Base-by-base conservation (phyloP, 2,113 vertebrate genomes). In the Dunckerocampus dactyliophorus region DNA sequence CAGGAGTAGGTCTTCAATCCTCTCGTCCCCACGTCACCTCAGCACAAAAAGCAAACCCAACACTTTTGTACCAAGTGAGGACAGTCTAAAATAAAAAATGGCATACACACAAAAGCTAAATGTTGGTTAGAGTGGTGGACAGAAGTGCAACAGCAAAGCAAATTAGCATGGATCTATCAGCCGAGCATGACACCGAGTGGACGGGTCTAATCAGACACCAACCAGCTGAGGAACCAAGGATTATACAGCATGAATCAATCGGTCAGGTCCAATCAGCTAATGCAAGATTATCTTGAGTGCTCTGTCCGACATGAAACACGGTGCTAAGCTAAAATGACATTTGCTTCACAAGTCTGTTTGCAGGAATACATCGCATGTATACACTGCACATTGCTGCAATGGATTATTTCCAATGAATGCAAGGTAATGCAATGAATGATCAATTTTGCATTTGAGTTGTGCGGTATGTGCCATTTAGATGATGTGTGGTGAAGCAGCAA, bases 211-310 rank as follows among this genome's bases (percentile, higher is more conserved):
- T 62, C 22, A 31, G 22, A 16, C 46, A 37, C 14, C 34, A 52
- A 52, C 42, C 17, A 65, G n/a, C 57, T 43, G 42, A 58, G 61
- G 16, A 59, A 37, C 17, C 31, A 20, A 16, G 49, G 43, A 71
- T 50, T 51, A 24, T 24, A 46, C 59, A 49, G 17, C 47, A 39
- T 49, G 47, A 65, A 59, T 43, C 56, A 68, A 34, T 52, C 10
- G 24, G 47, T 2, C 12, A 21, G 12, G 47, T 52, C 53, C 19
- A 49, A 19, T 59, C 42, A 52, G 39, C 60, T 52, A 47, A 51
- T 61, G 16, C 15, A 51, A 60, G 31, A 17, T 46, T 20, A 51
- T 52, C 42, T n/a, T 47, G 53, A 63, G 16, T 47, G 47, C 16
- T 20, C 16, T 16, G 31, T 28, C 39, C 34, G 11, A 59, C 28